Conservation (phyloP, 2,113 vertebrate species). For the Python bivittatus region DNA sequence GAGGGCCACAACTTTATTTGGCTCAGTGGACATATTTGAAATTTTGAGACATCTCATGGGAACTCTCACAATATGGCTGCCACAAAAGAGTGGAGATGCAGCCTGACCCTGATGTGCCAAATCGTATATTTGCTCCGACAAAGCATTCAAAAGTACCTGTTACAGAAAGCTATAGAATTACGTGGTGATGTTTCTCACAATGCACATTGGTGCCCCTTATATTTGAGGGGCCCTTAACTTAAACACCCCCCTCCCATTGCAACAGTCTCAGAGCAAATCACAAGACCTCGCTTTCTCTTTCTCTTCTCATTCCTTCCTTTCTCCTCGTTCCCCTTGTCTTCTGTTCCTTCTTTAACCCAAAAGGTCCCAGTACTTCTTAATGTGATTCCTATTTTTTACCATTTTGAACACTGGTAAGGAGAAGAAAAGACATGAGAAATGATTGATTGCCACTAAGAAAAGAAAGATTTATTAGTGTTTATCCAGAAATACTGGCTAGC, state of each 20-base stretch:
- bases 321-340: fast-evolving
- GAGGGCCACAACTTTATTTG: too few species aligned
- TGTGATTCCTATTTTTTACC: background rate
- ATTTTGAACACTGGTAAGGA: fast-evolving
- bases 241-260: background rate
- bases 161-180: background rate
- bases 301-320: background rate
- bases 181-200: background rate
- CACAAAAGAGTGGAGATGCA: background rate
- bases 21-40: background rate
- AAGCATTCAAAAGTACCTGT: background rate
- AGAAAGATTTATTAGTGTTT: conserved; percentile 77
- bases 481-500: conserved; percentile 72
- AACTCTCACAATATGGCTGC: background rate
- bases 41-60: background rate
- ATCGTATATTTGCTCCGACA: background rate
- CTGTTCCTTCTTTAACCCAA: background rate
- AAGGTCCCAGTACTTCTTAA: conserved; percentile 19
- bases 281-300: background rate
- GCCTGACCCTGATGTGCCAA: background rate
- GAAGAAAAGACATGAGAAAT: conserved; percentile 47
- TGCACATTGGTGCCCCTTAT: background rate
- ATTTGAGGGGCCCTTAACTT: background rate
- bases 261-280: background rate
- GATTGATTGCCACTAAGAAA: conserved; percentile 48